A percentile compares a stretch with the other conserved stretches of the same genome.
These are phyloP conservation scores for Potamarius usumacintae DNA, from an alignment of 2,113 vertebrate species.

Conservation along the genomic window DNA sequence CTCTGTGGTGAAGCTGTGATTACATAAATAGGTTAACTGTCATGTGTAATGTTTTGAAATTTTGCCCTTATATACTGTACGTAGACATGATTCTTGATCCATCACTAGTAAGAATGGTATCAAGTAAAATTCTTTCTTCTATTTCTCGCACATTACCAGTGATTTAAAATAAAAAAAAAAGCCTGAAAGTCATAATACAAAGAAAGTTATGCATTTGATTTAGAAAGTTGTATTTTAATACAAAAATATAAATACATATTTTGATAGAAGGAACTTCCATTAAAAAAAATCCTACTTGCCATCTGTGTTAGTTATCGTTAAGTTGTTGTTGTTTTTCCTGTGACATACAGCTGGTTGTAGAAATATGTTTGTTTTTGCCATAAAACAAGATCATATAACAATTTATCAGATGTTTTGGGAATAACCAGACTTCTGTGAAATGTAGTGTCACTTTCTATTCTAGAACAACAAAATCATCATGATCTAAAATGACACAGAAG, in stretches of 20 bases:
- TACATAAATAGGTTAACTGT: background rate
- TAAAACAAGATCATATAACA: background rate
- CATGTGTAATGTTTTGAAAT: background rate
- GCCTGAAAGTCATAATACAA: background rate
- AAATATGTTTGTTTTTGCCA: background rate
- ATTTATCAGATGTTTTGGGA: background rate
- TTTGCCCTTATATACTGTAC: background rate
- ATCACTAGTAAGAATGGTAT: background rate
- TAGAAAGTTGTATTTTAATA: constrained; percentile 18
- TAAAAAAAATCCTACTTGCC: background rate
- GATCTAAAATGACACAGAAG: constrained; percentile 4
- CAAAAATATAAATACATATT: constrained; percentile 32
- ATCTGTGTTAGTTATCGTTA: background rate
- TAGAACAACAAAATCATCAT: background rate
- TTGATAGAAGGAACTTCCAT: background rate
- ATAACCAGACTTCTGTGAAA: background rate
- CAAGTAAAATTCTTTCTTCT: too few species aligned
- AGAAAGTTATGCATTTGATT: background rate
- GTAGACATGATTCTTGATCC: background rate
- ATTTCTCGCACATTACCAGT: background rate
- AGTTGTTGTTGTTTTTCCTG: background rate
- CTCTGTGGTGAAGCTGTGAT: background rate
- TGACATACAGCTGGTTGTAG: background rate
- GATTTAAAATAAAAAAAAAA: background rate
- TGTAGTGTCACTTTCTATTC: constrained; percentile 22